Evolutionary conservation across 2,888 invertebrate species (phyloP), one percentile per base, ranked within the genome.

Genomic region (Scrobipalpa costella): DNA sequence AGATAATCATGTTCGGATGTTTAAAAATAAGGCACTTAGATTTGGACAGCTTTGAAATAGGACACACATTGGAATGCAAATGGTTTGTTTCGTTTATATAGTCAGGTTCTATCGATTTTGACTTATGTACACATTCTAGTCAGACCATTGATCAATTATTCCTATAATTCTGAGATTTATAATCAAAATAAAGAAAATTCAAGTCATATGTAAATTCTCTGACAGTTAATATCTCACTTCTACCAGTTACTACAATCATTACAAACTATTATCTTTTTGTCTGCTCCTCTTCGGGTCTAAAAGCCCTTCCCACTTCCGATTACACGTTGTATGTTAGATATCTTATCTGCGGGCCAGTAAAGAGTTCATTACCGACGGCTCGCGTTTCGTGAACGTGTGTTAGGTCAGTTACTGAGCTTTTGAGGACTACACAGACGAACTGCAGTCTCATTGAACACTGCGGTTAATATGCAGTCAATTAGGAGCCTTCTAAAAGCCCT

Each of bases 1-100:
- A 7, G 15, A 44, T 44, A 60, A 60, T 63, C 47, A 17, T 38
- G 11, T 34, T 13, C 21, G n/a, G 36, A 38, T 63, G 58, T 58
- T 52, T 13, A 13, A 52, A 52, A 49, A 49, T 49, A 8, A 21
- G 2, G 49, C 49, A 21, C 49, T 49, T 44, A 44, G n/a, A n/a
- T 44, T 44, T 44, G 5, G 7, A 5, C 15, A 44, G 13, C 7
- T 36, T 36, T 1, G 11, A 36, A 36, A 11, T 36, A 5, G 27
- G 5, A 27, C 5, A 27, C 27, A 27, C 27, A 27, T 27, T 27
- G n/a, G n/a, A n/a, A n/a, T n/a, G n/a, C n/a, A n/a, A n/a, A n/a
- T n/a, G n/a, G n/a, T n/a, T n/a, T n/a, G n/a, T n/a, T n/a, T n/a
- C n/a, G n/a, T n/a, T n/a, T n/a, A n/a, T n/a, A n/a, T n/a, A n/a